Evolutionary conservation across 2,113 vertebrate genomes (phyloP), one percentile per base, ranked within the genome.

Genomic region (Eurystomus gularis): DNA sequence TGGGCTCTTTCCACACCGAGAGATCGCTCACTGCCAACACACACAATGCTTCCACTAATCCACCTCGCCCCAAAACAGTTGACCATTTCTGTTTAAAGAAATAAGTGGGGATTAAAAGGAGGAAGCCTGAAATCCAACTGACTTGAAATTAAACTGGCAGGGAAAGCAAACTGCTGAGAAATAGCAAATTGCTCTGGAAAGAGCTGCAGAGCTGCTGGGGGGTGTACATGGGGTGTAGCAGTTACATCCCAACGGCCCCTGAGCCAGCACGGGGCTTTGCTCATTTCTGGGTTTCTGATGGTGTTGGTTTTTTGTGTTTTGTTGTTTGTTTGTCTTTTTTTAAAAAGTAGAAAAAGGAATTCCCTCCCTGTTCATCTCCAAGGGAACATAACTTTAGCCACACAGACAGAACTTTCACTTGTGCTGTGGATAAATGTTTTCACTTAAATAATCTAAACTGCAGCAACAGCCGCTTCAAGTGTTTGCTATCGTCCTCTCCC

Each of bases 81-180:
- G 88, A 65, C 90, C 68, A 3, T 73, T 96, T 92, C 66, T 91
- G 86, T 78, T 86, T 90, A 78, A 92, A 94, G 71, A 85, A 94
- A 57, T 85, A 94, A 90, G 81, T 44, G 70, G 57, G 86, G 93
- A 97, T 96, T 96, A 95, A 94, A 82, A 84, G 48, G n/a, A 90
- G 37, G 60, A 88, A 70, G 62, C 61, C 61, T 86, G 75, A 92
- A 93, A 92, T 90, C 82, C 83, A 81, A 7, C 42, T 51, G 88
- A 66, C 78, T 88, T 93, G 70, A 92, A 95, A 93, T 94, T 89
- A 82, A 96, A 92, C 31, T 42, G 39, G 80, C 65, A 57, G 58
- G 82, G 82, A 42, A 79, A 84, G 37, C 0, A 0, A 86, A 35
- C 78, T 77, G 80, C 94, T 91, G 82, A 90, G 90, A 40, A 88